Evolutionary conservation across 2,113 vertebrate species (phyloP).

Genomic region (Onychostoma macrolepis): DNA sequence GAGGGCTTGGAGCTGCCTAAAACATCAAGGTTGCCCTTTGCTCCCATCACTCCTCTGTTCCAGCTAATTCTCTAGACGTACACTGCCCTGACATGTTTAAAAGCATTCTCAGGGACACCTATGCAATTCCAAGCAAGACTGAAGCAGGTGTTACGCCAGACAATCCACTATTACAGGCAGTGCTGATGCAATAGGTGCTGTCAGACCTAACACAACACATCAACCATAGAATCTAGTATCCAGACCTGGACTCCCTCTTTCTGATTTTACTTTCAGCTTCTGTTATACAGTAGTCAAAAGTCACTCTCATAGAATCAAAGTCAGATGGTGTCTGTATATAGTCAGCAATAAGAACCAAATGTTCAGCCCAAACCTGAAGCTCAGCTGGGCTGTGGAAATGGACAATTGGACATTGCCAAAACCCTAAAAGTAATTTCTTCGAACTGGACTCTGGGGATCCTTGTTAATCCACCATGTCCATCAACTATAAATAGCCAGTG

Average conservation of each 20-base stretch:
- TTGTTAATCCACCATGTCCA: slow-evolving; percentile 70
- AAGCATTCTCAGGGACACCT: neutral
- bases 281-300: slow-evolving; percentile 43
- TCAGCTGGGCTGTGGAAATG: slow-evolving; percentile 71
- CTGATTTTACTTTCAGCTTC: slow-evolving; percentile 18
- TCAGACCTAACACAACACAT: slow-evolving; percentile 19
- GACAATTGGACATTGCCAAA: slow-evolving; percentile 66
- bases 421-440: slow-evolving; percentile 68
- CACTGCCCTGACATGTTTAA: neutral
- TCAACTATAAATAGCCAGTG: slow-evolving; percentile 71
- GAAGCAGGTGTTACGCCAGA: slow-evolving; percentile 3
- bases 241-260: neutral
- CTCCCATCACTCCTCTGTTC: neutral
- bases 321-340: slow-evolving; percentile 56
- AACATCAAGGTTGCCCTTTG: neutral
- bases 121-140: slow-evolving; percentile 26
- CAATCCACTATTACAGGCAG: slow-evolving; percentile 18
- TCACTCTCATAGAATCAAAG: slow-evolving; percentile 53
- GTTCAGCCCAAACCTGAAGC: slow-evolving; percentile 62
- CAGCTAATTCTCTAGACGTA: slow-evolving; percentile 1
- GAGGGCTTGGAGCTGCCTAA: slow-evolving; percentile 1
- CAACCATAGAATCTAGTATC: slow-evolving; percentile 5
- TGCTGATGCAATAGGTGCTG: slow-evolving; percentile 29
- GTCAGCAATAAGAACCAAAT: slow-evolving; percentile 51
- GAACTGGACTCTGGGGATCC: slow-evolving; percentile 67